Evolutionary conservation across 2,113 vertebrate genomes (phyloP).

Genomic region (Mola mola): DNA sequence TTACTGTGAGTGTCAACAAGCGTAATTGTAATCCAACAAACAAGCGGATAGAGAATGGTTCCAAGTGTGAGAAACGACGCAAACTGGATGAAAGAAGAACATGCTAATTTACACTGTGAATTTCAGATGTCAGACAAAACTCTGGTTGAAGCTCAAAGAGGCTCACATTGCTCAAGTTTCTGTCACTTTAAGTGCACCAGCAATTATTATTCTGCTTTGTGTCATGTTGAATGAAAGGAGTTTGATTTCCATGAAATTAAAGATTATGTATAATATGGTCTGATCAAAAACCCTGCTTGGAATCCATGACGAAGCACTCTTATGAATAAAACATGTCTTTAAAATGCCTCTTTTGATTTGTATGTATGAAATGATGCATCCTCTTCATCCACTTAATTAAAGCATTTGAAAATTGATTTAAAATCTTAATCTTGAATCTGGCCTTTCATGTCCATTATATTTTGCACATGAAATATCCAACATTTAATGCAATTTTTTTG

Average conservation of each 20-base stretch:
- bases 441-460: too few relatives aligned
- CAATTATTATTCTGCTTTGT: conserved; percentile 3
- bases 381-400: not conserved
- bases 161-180: not conserved
- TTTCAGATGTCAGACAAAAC: not conserved
- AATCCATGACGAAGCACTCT: not conserved
- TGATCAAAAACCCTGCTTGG: conserved; percentile 3
- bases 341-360: not conserved
- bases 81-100: not conserved
- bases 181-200: not conserved
- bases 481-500: too few relatives aligned
- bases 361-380: not conserved
- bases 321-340: conserved; percentile 20
- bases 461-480: too few relatives aligned
- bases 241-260: conserved; percentile 16
- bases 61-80: not conserved
- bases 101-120: not conserved
- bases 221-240: not conserved
- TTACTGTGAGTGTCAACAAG: not conserved
- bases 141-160: not conserved
- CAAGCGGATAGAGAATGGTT: not conserved
- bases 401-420: too few relatives aligned
- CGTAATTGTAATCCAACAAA: not conserved
- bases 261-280: not conserved
- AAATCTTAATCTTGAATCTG: too few relatives aligned